Conservation (phyloP, 2,888 invertebrate species). For the Rhorus exstirpatorius region DNA sequence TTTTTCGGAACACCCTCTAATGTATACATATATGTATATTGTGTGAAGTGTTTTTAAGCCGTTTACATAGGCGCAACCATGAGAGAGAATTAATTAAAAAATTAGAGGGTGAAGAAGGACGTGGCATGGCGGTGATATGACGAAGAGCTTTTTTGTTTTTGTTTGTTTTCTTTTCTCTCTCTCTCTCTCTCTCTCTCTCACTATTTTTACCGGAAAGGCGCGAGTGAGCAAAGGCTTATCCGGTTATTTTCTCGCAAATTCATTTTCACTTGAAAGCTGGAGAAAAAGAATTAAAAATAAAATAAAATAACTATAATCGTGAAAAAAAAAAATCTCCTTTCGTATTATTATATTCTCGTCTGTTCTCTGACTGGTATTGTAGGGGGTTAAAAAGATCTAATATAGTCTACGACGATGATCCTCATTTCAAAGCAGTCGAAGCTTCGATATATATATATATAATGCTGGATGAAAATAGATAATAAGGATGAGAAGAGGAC, state of each 20-base stretch:
- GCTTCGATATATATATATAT: conserved; percentile 24
- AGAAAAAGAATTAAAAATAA: not conserved
- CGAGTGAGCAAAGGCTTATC: conserved; percentile 20
- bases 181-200: conserved; percentile 1
- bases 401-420: conserved; percentile 31
- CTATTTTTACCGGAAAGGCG: conserved; percentile 28
- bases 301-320: conserved; percentile 1
- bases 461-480: conserved; percentile 48
- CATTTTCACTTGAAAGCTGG: conserved; percentile 23
- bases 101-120: conserved; percentile 1
- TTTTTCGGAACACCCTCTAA: too few species aligned
- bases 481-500: conserved; percentile 36
- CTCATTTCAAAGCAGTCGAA: conserved; percentile 46
- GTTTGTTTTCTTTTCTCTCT: not conserved
- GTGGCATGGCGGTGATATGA: not conserved
- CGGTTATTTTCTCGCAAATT: conserved; percentile 42
- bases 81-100: conserved; percentile 45
- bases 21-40: too few species aligned
- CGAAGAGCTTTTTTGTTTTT: conserved; percentile 9
- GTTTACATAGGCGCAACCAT: not conserved
- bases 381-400: conserved; percentile 39
- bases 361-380: conserved; percentile 15
- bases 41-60: conserved; percentile 5
- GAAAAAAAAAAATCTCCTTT: conserved; percentile 9
- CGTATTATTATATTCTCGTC: conserved; percentile 46